Evolutionary conservation across 2,888 invertebrate genomes (phyloP).

Genomic region (Calameuta filiformis): DNA sequence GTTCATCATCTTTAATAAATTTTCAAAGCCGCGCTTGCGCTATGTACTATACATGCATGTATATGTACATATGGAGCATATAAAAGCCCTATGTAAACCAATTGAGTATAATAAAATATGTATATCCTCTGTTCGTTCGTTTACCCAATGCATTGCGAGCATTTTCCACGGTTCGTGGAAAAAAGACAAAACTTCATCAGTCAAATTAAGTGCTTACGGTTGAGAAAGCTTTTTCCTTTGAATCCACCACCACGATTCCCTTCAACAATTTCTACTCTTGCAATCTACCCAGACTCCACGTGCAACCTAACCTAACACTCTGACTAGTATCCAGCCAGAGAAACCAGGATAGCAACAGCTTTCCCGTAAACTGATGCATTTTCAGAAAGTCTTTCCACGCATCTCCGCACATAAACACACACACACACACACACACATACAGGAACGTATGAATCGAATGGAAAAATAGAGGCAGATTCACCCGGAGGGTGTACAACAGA

Average conservation of each 20-base stretch:
- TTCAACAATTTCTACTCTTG: not conserved
- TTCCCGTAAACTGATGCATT: not conserved
- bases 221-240: no score
- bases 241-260: not conserved
- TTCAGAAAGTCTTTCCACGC: not conserved
- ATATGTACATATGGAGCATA: not conserved
- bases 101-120: not conserved
- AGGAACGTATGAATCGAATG: not conserved
- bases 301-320: not conserved
- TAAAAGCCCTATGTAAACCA: not conserved
- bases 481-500: not conserved
- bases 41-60: not conserved
- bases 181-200: not conserved
- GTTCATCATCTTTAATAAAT: not conserved
- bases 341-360: not conserved
- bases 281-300: not conserved
- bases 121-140: not conserved
- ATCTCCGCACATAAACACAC: not conserved
- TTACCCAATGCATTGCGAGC: not conserved
- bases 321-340: not conserved
- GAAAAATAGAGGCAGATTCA: not conserved
- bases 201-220: not conserved
- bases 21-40: not conserved
- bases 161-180: not conserved
- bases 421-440: no score